These are phyloP conservation scores for Frieseomelitta varia DNA, from an alignment of 1,140 invertebrate genomes.

Conservation along the genomic window DNA sequence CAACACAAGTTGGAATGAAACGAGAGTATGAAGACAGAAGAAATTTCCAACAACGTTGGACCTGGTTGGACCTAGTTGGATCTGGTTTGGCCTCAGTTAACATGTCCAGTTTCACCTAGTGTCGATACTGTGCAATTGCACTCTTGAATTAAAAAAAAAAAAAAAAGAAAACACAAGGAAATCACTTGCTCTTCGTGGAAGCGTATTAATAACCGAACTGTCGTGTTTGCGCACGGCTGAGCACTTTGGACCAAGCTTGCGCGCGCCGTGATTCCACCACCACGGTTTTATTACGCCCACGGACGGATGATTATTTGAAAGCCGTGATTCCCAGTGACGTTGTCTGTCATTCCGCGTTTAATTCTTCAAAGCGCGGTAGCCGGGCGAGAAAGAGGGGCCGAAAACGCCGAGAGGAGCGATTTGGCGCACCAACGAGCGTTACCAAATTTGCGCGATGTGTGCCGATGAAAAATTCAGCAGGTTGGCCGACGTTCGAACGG, in stretches of 20 bases:
- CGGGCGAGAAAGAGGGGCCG: neutral
- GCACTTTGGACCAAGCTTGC: neutral
- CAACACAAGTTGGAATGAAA: no score
- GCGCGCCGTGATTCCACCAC: neutral
- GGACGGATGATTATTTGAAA: conserved; percentile 21
- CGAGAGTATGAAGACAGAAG: no score
- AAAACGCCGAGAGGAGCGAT: neutral
- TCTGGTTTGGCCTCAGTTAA: no score
- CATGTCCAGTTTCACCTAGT: no score
- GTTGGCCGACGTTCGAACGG: neutral
- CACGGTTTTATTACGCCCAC: neutral
- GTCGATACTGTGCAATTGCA: no score
- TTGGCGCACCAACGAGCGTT: neutral
- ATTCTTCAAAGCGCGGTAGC: neutral
- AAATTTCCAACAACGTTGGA: no score
- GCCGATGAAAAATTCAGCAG: conserved; percentile 9
- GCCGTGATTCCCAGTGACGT: neutral
- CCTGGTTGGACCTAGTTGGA: no score
- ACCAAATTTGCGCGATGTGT: neutral
- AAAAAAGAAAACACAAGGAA: no score
- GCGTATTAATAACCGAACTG: conserved; percentile 2
- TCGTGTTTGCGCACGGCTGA: neutral
- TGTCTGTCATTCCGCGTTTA: neutral
- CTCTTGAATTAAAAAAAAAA: no score
- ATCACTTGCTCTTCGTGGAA: neutral